Percentiles rank a stretch among this genome's conserved stretches.
These are phyloP conservation scores for Drosophila longiperda DNA, from an alignment of 2,888 invertebrate genomes.

Conservation along the genomic window DNA sequence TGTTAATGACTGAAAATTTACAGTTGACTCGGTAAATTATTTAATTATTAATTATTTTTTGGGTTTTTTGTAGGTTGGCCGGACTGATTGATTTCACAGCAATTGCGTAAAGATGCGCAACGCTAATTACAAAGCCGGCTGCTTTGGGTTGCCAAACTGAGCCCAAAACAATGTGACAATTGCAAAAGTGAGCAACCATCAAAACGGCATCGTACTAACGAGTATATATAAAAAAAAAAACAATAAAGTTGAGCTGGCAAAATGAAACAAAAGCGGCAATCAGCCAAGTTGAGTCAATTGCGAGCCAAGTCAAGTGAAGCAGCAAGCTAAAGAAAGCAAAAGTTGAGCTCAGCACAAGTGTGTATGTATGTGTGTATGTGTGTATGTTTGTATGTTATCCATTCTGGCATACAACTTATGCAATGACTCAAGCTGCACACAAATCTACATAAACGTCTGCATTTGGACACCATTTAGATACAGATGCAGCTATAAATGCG, in stretches of 20 bases:
- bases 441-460: slow-evolving; percentile 51
- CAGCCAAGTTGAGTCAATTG: slow-evolving; percentile 46
- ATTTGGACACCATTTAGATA: slow-evolving; percentile 49
- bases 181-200: slow-evolving; percentile 57
- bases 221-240: slow-evolving; percentile 42
- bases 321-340: slow-evolving; percentile 65
- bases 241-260: slow-evolving; percentile 57
- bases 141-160: slow-evolving; percentile 32
- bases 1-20: slow-evolving; percentile 49
- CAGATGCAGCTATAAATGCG: slow-evolving; percentile 56
- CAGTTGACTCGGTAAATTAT: slow-evolving; percentile 44
- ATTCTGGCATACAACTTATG: slow-evolving; percentile 48
- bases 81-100: slow-evolving; percentile 46
- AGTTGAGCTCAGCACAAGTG: slow-evolving; percentile 25
- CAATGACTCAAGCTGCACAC: slow-evolving; percentile 26
- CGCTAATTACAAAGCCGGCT: slow-evolving; percentile 55
- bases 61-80: slow-evolving; percentile 18
- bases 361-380: not conserved
- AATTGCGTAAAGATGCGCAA: slow-evolving; percentile 58
- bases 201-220: slow-evolving; percentile 25
- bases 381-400: slow-evolving; percentile 22
- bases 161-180: slow-evolving; percentile 73
- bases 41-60: slow-evolving; percentile 7
- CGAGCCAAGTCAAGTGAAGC: slow-evolving; percentile 57
- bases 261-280: slow-evolving; percentile 63